phyloP scores from a whole-genome alignment of 2,113 vertebrate species.

The Muscicapa adusta region DNA sequence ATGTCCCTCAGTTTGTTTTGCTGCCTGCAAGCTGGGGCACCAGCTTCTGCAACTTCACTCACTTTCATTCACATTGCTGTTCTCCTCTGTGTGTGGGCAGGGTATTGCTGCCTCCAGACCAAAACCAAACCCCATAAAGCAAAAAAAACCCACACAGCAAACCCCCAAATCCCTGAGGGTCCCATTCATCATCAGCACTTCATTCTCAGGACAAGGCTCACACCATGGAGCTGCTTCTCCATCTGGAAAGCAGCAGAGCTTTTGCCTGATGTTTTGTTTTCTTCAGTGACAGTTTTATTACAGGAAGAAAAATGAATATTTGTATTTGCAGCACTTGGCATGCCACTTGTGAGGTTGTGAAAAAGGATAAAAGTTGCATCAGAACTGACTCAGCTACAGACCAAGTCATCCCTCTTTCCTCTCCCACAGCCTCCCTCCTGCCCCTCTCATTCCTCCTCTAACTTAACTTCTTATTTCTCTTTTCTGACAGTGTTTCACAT shows the following conservation, averaged over 20 bases:
- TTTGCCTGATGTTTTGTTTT: not conserved
- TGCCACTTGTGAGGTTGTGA: not conserved
- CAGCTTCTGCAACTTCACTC: not conserved
- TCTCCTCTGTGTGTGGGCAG: not conserved
- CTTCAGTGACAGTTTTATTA: not conserved
- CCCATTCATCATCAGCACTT: not conserved
- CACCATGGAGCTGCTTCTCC: not conserved
- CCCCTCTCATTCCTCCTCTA: not conserved
- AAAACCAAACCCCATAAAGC: not conserved
- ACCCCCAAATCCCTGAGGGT: not conserved
- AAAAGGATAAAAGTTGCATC: not conserved
- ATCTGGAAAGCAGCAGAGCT: not conserved
- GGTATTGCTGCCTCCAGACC: not conserved
- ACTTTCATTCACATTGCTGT: not conserved
- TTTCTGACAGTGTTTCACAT: not conserved
- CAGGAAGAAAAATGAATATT: slow-evolving; percentile 23
- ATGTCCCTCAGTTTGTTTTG: not conserved
- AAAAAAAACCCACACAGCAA: not conserved
- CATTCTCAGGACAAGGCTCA: not conserved
- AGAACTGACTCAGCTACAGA: not conserved
- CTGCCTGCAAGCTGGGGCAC: not conserved
- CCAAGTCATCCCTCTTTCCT: not conserved
- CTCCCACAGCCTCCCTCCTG: not conserved
- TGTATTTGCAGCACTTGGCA: not conserved
- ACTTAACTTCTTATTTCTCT: not conserved